phyloP scores from a whole-genome alignment of 2,888 invertebrate species.

The Archips xylosteana region DNA sequence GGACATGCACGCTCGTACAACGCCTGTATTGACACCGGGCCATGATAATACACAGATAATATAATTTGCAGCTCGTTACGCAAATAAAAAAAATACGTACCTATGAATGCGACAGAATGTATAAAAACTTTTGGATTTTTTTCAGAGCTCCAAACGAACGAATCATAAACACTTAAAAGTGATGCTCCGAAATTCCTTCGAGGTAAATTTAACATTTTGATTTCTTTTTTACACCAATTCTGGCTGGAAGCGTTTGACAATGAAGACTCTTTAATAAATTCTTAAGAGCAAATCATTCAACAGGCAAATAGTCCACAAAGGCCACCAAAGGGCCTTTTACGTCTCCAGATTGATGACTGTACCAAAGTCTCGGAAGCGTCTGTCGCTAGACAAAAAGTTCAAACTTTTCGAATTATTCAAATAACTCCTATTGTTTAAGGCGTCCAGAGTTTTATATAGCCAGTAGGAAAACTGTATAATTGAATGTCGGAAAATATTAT shows the following conservation, averaged over 20 bases:
- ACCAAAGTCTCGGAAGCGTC: constrained; percentile 19
- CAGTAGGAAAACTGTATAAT: constrained; percentile 7
- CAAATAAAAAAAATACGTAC: constrained; percentile 2
- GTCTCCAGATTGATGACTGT: constrained; percentile 23
- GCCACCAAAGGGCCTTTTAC: constrained; percentile 2
- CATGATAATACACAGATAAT: constrained; percentile 29
- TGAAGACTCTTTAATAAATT: constrained; percentile 19
- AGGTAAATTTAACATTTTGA: constrained; percentile 5
- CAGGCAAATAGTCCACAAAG: constrained; percentile 28
- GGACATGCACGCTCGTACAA: constrained; percentile 56
- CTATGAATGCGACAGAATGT: constrained; percentile 3
- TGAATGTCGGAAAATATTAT: constrained; percentile 14
- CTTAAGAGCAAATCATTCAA: constrained; percentile 12
- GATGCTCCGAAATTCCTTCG: constrained; percentile 9
- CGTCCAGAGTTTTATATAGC: constrained; percentile 3
- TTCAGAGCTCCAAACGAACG: neutral
- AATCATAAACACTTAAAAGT: neutral
- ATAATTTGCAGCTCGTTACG: constrained; percentile 29
- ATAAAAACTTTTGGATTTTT: neutral
- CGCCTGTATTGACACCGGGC: constrained; percentile 21
- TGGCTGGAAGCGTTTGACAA: neutral
- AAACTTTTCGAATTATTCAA: constrained; percentile 25
- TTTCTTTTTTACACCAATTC: constrained; percentile 1
- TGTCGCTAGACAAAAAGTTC: constrained; percentile 17
- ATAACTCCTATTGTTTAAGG: constrained; percentile 28